Base-by-base conservation (phyloP, 2,113 vertebrate genomes). In the Periophthalmodon schlosseri region DNA sequence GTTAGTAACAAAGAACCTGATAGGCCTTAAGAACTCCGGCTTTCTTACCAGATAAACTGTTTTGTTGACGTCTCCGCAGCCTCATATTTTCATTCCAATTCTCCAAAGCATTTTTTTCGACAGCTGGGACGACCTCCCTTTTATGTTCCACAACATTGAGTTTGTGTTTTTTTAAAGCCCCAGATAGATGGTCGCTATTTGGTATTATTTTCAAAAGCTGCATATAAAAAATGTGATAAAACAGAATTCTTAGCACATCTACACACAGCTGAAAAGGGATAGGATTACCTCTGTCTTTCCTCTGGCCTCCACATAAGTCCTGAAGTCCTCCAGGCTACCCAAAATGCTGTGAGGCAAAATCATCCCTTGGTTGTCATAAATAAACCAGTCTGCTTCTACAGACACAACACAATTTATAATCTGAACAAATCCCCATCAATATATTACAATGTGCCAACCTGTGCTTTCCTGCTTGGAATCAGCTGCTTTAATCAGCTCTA, bases 321-420 rank as follows among this genome's bases (percentile, higher is more conserved):
- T 94, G 34, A 97, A 95, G 72, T 96, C 95, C 72, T 95, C 92
- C 57, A 96, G 91, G 76, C 79, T 95, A 77, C 97, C 97, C 91
- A 98, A 88, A 79, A 99, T 94, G 79, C 95, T 95, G 82, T 98
- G 96, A 3, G 96, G 93, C 76, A 96, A 93, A 82, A 98, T 84
- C 89, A 94, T 90, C 21, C 93, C 90, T 33, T 77, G 33, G 39
- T 78, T 79, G 68, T 93, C 91, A 60, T 91, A 92, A 12, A 85
- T 76, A 39, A 82, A 80, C 6, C 90, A 91, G 28, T 86, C 79
- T 0, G 74, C 61, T 58, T 82, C 95, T 98, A 50, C 7, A 78
- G 15, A 68, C 5, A 63, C 57, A 18, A 44, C 73, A 56, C 52
- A 11, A 56, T 2, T 44, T 44, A 44, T 44, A 44, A 56, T 56